Conservation (phyloP, 2,113 vertebrate genomes). For the Microtus pennsylvanicus region DNA sequence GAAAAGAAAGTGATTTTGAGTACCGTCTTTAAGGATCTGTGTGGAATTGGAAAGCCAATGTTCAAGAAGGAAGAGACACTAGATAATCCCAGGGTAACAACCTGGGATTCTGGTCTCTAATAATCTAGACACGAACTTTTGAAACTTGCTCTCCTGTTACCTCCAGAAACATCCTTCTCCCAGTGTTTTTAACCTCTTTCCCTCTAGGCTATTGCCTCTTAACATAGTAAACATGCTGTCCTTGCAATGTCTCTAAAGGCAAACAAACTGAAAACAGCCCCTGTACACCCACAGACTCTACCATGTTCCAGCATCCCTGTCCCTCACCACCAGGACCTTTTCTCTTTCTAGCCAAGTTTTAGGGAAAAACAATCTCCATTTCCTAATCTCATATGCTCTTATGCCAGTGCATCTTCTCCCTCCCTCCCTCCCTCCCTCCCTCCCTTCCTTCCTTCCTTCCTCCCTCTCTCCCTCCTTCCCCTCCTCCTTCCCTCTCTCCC, state of each 20-base stretch:
- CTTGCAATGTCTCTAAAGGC: constrained; percentile 43
- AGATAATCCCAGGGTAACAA: background rate
- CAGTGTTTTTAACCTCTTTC: constrained; percentile 19
- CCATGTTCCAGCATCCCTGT: background rate
- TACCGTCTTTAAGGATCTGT: background rate
- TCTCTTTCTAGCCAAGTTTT: background rate
- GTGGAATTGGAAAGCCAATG: background rate
- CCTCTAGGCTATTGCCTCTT: constrained; percentile 13
- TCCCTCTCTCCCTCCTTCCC: fast-evolving
- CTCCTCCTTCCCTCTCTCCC: fast-evolving
- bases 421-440: fast-evolving
- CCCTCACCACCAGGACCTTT: background rate
- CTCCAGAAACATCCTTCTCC: background rate
- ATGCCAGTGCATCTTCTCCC: no score
- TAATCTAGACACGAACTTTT: background rate
- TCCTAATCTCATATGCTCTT: background rate
- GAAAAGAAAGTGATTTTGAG: background rate
- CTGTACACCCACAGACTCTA: constrained; percentile 30
- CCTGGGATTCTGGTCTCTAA: background rate
- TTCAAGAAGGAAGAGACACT: background rate
- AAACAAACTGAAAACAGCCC: constrained; percentile 19
- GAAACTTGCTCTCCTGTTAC: background rate
- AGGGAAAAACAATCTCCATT: background rate
- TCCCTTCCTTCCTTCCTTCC: no score
- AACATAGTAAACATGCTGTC: constrained; percentile 28